Conservation (phyloP, 1,140 invertebrate species). For the Protaetia brevitarsis region DNA sequence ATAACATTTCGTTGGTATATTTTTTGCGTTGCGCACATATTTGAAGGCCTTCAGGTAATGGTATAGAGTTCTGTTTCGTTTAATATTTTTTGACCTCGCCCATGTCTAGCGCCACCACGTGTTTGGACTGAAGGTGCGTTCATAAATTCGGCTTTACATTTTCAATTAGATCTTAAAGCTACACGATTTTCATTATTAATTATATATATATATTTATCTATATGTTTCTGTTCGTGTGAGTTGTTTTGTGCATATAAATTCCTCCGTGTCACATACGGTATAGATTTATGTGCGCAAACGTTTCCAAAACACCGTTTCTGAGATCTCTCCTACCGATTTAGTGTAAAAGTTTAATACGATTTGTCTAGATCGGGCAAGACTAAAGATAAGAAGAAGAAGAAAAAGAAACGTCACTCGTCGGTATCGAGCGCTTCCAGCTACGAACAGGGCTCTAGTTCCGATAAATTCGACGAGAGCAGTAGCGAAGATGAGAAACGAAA, state of each 20-base stretch:
- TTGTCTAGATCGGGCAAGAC: slow-evolving; percentile 38
- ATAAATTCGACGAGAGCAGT: slow-evolving; percentile 36
- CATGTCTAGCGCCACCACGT: slow-evolving; percentile 44
- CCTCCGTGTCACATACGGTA: not conserved
- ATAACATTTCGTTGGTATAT: slow-evolving; percentile 23
- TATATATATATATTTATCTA: no score
- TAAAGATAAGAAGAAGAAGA: slow-evolving; percentile 44
- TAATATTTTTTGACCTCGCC: slow-evolving; percentile 35
- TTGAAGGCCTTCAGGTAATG: slow-evolving; percentile 28
- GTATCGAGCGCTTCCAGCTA: slow-evolving; percentile 29
- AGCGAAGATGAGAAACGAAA: slow-evolving; percentile 41
- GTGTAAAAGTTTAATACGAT: not conserved
- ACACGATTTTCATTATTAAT: not conserved
- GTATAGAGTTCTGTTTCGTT: slow-evolving; percentile 23
- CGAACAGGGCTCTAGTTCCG: slow-evolving; percentile 34
- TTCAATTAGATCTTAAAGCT: slow-evolving; percentile 22
- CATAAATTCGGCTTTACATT: slow-evolving; percentile 29
- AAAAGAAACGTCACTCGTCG: slow-evolving; percentile 35
- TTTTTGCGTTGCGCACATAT: slow-evolving; percentile 27
- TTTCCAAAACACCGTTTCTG: no score
- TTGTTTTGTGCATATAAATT: slow-evolving; percentile 23
- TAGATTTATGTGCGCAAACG: slow-evolving; percentile 8
- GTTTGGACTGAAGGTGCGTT: slow-evolving; percentile 44
- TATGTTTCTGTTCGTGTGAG: no score
- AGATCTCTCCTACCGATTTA: no score